Percentiles rank a stretch among this genome's conserved stretches.
These are phyloP conservation scores for Stegodyphus dumicola DNA, from an alignment of 1,140 invertebrate species.

Conservation along the genomic window DNA sequence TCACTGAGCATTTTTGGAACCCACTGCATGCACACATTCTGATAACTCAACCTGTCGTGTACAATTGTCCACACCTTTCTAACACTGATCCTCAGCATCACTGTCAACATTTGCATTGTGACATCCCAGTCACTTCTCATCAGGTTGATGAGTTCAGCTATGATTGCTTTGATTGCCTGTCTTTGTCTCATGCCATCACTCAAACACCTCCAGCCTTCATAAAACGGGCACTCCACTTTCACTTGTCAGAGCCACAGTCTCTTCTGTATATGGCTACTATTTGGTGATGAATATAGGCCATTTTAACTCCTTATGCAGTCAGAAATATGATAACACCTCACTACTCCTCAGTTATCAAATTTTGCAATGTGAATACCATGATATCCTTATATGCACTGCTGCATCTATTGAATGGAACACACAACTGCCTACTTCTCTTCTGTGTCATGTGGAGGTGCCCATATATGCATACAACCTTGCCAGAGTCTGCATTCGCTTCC, in stretches of 20 bases:
- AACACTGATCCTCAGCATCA: constrained; percentile 17
- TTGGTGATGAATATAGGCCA: background rate
- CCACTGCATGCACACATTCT: background rate
- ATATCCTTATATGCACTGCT: background rate
- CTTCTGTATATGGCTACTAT: too few species aligned
- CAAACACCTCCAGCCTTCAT: too few species aligned
- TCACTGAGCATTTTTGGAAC: background rate
- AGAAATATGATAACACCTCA: background rate
- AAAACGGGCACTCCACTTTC: too few species aligned
- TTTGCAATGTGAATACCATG: background rate
- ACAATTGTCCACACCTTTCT: background rate
- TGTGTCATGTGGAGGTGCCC: background rate
- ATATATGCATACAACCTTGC: too few species aligned
- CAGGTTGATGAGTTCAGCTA: too few species aligned
- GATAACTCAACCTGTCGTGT: background rate
- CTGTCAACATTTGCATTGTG: too few species aligned
- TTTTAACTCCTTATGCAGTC: background rate
- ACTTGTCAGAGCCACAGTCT: too few species aligned
- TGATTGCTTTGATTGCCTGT: too few species aligned
- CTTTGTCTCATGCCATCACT: too few species aligned
- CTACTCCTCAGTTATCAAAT: background rate
- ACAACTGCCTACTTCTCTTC: background rate
- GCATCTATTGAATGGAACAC: background rate
- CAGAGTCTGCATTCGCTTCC: background rate
- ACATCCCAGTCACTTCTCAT: too few species aligned